phyloP scores from a whole-genome alignment of 30 jellyfish, hydroid and myxozoan species.

The Cassiopea andromeda region DNA sequence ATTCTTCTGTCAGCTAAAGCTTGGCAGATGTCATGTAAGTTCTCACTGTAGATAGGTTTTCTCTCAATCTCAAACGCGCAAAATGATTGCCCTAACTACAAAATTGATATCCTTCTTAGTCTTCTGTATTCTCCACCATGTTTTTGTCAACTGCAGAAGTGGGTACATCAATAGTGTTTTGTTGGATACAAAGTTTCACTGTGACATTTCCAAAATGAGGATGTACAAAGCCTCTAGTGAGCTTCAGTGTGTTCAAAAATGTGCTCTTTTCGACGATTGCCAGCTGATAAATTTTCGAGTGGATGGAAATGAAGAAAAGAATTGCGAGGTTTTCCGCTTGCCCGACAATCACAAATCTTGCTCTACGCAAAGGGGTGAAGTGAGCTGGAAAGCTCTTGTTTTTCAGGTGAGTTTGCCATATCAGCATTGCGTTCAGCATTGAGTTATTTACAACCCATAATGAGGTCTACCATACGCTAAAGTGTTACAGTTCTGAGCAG shows the following conservation, averaged over 20 bases:
- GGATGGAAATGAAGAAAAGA: neutral
- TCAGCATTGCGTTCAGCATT: no score
- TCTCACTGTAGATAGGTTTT: no score
- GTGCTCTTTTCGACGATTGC: slow-evolving; percentile 8
- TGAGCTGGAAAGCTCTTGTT: slow-evolving; percentile 30
- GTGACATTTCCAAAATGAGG: slow-evolving; percentile 1
- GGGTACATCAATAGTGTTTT: neutral
- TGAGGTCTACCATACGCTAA: no score
- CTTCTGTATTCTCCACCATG: neutral
- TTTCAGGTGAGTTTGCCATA: slow-evolving; percentile 1
- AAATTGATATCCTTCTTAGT: no score
- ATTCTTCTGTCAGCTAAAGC: no score
- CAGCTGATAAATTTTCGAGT: slow-evolving; percentile 16
- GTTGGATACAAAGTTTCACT: slow-evolving; percentile 7
- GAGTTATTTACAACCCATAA: no score
- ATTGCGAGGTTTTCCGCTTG: slow-evolving; percentile 25
- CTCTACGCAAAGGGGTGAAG: neutral
- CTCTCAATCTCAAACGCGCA: no score
- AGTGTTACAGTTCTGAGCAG: no score
- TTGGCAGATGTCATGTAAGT: no score
- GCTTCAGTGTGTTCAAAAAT: slow-evolving; percentile 36
- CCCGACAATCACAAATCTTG: slow-evolving; percentile 22
- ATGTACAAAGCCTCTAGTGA: slow-evolving; percentile 7
- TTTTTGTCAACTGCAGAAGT: neutral
- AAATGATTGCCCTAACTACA: neutral